phyloP scores from a whole-genome alignment of 2,888 invertebrate genomes.

The Fragum fragum region DNA sequence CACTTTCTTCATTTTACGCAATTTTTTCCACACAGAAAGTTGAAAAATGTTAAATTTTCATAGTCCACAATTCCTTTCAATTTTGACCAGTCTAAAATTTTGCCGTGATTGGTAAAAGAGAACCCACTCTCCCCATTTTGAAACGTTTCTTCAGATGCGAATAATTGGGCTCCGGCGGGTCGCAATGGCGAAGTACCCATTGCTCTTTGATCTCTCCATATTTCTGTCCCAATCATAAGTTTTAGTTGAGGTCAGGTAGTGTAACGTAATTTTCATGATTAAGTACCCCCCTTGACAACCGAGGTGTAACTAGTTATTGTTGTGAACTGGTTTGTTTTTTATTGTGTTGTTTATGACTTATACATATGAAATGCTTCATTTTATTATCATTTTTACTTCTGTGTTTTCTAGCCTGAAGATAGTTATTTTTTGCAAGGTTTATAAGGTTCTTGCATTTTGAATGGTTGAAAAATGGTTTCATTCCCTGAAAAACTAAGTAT shows the following conservation, averaged over 20 bases:
- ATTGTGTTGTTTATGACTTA: slow-evolving; percentile 26
- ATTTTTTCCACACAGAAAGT: too few relatives aligned
- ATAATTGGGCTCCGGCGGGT: slow-evolving; percentile 22
- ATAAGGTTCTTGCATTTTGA: too few relatives aligned
- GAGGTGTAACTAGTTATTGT: slow-evolving; percentile 16
- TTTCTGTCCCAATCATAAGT: slow-evolving; percentile 13
- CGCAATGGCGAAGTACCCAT: slow-evolving; percentile 15
- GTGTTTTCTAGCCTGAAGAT: slow-evolving; percentile 14
- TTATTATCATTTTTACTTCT: slow-evolving; percentile 17
- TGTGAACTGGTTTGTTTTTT: slow-evolving; percentile 18
- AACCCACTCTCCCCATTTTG: neutral
- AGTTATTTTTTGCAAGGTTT: too few relatives aligned
- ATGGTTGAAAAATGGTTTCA: too few relatives aligned
- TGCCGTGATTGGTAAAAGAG: too few relatives aligned
- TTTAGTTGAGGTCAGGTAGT: slow-evolving; percentile 4
- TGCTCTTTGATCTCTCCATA: slow-evolving; percentile 18
- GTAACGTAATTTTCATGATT: slow-evolving; percentile 26
- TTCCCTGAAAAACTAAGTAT: too few relatives aligned
- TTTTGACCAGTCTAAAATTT: too few relatives aligned
- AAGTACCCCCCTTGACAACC: slow-evolving; percentile 15
- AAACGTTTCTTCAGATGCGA: neutral
- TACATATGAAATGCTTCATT: slow-evolving; percentile 26
- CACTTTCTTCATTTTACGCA: too few relatives aligned
- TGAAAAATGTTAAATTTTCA: too few relatives aligned
- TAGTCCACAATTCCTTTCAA: too few relatives aligned